Evolutionary conservation across 2,113 vertebrate genomes (phyloP), one percentile per base, ranked within the genome.

Genomic region (Bubo bubo): DNA sequence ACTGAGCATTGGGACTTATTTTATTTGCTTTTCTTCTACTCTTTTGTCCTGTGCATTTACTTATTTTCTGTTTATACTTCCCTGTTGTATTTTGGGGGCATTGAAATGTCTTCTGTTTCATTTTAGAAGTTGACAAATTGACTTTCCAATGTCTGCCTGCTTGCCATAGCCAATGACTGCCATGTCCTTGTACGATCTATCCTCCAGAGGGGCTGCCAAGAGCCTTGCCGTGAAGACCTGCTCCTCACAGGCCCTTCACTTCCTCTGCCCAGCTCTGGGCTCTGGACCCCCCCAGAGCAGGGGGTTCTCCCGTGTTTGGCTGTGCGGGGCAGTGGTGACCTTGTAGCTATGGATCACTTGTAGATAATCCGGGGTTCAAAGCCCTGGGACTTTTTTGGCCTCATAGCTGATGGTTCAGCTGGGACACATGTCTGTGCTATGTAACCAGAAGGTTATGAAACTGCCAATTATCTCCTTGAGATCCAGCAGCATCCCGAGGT

Each of bases 401-500:
- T 63, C 62, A 6, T 22, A 39, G 6, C 35, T 79, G 52, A 10
- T 28, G 22, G 14, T 79, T 85, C 49, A 64, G 83, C 62, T 10
- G 26, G 66, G 80, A 34, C 53, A 22, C 30, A 55, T 49, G 68
- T 73, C 70, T 74, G 37, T 71, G 75, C 28, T 73, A 90, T 24
- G 74, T 92, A 87, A 90, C 64, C 24, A 24, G 70, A 59, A 90
- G 23, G 27, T 96, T 97, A 96, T 32, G 79, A 96, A 95, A 94
- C 67, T 52, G 30, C 62, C 2, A 2, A 14, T 34, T 43, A 27
- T 12, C 79, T 55, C 32, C 72, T 50, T 34, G 64, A 86, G n/a
- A 84, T 16, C 28, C 62, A 71, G 74, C 47, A 84, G 56, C 35
- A 73, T 84, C 86, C 83, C 4, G 4, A 67, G 77, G 70, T 66